Base-by-base conservation (phyloP, 2,113 vertebrate species). In the Psilopsiagon aymara region DNA sequence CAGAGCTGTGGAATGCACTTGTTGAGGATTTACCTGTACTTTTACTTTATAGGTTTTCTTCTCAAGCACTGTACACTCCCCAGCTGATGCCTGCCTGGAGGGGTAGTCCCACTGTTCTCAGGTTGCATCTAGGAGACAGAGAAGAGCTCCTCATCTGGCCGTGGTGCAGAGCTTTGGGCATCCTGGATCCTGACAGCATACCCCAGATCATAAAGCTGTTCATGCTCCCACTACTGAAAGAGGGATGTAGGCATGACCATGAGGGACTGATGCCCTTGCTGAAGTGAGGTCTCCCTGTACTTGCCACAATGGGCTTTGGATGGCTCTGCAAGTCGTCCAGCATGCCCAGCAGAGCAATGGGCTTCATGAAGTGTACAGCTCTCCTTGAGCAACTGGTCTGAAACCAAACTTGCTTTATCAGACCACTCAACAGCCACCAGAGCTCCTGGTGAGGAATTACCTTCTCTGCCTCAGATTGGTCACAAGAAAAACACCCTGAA, bases 341-440 rank as follows among this genome's bases (percentile, higher is more conserved):
- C 1, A 1, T 6, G 15, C 17, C 47, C 35, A 15, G 1, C 1
- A 1, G 39, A 68, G 27, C 43, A 43, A 15, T 16, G 14, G 29
- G 14, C 39, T 85, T 73, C 31, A 9, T 13, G 29, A 44, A 64
- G 53, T 9, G 12, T 46, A 52, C 15, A 14, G 11, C 19, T 31
- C 9, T 82, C 87, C 33, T 70, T 69, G 46, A 82, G 44, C 49
- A 88, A 23, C 47, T 27, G 49, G 31, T 6, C 20, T 64, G 53
- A 89, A 78, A 64, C 17, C 11, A 62, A 90, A 24, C 9, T 78
- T 12, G n/a, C 37, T 88, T 77, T 27, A 49, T 43, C 14, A 74
- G 64, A n/a, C 21, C 1, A 1, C 19, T 18, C 51, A 55, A 57
- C 7, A 71, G 18, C 55, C 7, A 3, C 24, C 46, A 71, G 44